These are phyloP conservation scores for Drosophila baimaii DNA, from an alignment of 1,140 invertebrate species.

Conservation along the genomic window DNA sequence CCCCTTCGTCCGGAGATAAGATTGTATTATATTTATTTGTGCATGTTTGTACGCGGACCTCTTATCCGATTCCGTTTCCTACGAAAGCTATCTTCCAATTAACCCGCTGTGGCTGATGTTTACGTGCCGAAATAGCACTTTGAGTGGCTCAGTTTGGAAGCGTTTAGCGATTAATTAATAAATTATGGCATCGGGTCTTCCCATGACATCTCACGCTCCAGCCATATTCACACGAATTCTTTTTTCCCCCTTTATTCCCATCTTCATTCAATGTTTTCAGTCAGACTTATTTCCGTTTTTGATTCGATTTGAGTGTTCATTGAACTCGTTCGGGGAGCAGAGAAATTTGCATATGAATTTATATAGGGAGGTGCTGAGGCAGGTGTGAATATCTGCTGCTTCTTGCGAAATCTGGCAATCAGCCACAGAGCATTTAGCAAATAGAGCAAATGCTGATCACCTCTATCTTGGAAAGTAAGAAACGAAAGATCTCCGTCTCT, in stretches of 20 bases:
- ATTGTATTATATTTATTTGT: conserved; percentile 20
- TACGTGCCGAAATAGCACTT: conserved; percentile 33
- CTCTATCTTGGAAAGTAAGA: background rate
- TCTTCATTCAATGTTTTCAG: conserved; percentile 11
- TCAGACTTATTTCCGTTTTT: conserved; percentile 26
- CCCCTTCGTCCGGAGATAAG: conserved; percentile 27
- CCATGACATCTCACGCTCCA: conserved; percentile 27
- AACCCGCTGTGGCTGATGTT: conserved; percentile 17
- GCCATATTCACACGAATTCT: conserved; percentile 10
- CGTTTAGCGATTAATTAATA: conserved; percentile 24
- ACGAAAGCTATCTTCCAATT: conserved; percentile 31
- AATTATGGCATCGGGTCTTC: conserved; percentile 13
- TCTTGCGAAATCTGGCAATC: background rate
- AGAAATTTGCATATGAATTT: conserved; percentile 33
- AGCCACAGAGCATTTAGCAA: background rate
- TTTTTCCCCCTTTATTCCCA: background rate
- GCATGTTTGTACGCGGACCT: background rate
- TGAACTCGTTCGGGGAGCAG: conserved; percentile 34
- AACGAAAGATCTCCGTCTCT: background rate
- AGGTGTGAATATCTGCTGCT: conserved; percentile 29
- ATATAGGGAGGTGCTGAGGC: conserved; percentile 3
- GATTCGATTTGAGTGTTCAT: conserved; percentile 30
- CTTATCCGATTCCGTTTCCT: conserved; percentile 39
- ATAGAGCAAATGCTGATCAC: background rate
- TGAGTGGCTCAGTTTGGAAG: conserved; percentile 6